phyloP scores from a whole-genome alignment of 1,140 invertebrate genomes.

The Globodera rostochiensis region DNA sequence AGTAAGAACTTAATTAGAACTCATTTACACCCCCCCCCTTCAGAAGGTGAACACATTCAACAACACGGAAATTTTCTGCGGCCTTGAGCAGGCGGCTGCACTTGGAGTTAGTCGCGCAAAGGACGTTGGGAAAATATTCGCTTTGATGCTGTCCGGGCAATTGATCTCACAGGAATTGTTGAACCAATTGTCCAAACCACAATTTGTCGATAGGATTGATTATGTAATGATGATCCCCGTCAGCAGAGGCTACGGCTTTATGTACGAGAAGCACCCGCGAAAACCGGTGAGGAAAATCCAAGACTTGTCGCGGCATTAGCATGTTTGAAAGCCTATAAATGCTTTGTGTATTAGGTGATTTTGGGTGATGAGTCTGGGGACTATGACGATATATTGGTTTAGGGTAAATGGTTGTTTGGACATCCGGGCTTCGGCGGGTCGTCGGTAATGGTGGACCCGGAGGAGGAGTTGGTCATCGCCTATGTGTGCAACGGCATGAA shows the following conservation, averaged over 20 bases:
- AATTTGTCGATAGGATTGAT: conserved; percentile 48
- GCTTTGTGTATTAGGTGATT: no score
- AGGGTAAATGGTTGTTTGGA: conserved; percentile 56
- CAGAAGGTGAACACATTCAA: conserved; percentile 48
- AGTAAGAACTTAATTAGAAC: conserved; percentile 17
- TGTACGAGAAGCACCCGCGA: conserved; percentile 58
- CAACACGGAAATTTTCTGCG: conserved; percentile 50
- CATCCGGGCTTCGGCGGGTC: conserved; percentile 59
- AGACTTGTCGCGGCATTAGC: no score
- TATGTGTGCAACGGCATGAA: conserved; percentile 61
- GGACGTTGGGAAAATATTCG: conserved; percentile 55
- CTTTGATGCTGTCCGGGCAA: conserved; percentile 55
- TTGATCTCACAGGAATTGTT: conserved; percentile 48
- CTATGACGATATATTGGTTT: conserved; percentile 14
- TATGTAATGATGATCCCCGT: conserved; percentile 51
- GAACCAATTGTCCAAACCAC: conserved; percentile 39
- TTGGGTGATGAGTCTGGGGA: background rate
- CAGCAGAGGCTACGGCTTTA: conserved; percentile 57
- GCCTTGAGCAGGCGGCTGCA: conserved; percentile 57
- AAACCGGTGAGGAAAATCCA: conserved; percentile 31
- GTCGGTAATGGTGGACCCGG: conserved; percentile 58
- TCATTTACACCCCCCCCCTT: background rate
- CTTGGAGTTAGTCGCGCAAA: conserved; percentile 56
- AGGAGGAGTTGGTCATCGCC: conserved; percentile 56
- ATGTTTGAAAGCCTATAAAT: no score